Evolutionary conservation across 2,797 vertebrate species (phyloP), one percentile per base, ranked within the genome.

Genomic region (Peromyscus aztecus): DNA sequence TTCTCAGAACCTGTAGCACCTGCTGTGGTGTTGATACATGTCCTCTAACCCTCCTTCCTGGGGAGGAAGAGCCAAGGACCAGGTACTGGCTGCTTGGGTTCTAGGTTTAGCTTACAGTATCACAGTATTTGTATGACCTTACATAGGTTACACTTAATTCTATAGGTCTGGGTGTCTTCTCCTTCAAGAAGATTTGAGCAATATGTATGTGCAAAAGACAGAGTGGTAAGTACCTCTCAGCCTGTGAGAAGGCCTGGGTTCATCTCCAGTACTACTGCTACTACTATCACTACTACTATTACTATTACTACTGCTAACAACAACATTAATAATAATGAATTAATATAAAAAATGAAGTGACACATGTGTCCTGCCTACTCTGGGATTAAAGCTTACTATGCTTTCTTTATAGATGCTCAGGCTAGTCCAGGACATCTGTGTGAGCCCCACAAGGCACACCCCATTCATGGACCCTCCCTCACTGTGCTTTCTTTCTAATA

Each of bases 371-470:
- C 90, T 61, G 63, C 34, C 89, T 84, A 46, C 52, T 65, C 61
- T 81, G 27, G 61, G 83, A 81, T 0, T 75, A 49, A 40, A 61
- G 37, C 37, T 83, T 73, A 2, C 24, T 16, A 4, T 49, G 43
- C 17, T 92, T n/a, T 21, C 76, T 37, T 63, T 23, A 57, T 2
- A 3, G 0, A 11, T 24, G 27, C 40, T 71, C 73, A 40, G 82
- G 77, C n/a, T 11, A 82, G 27, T 21, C 16, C 34, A 14, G 81
- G 16, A 59, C 27, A 46, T 37, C 37, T 4, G 0, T 12, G n/a
- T 86, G 83, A 4, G 1, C 46, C 73, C 61, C 19, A 2, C 1
- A 9, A 1, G 6, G 0, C 5, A 4, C 11, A 37, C 21, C 29
- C 91, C 23, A 24, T 13, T 6, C 12, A 16, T 24, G 11, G 52